Conservation (phyloP, 2,113 vertebrate species). For the Crotalus horridus region DNA sequence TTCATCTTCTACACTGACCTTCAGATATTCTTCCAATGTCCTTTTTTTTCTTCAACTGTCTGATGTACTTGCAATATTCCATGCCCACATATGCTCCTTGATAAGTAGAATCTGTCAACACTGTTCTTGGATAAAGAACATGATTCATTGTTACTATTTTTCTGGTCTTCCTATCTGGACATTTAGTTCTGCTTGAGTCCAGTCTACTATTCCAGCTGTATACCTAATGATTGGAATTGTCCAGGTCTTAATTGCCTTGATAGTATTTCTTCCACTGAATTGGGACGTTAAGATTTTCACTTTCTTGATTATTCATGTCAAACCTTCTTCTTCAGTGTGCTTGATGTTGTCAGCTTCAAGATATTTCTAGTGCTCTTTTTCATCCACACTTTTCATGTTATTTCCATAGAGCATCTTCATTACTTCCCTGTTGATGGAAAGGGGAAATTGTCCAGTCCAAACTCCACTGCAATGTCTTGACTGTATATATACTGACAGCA, state of each 20-base stretch:
- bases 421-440: not conserved
- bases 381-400: too few relatives aligned
- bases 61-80: not conserved
- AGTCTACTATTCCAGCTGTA: not conserved
- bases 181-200: not conserved
- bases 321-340: not conserved
- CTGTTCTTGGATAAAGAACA: not conserved
- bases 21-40: too few relatives aligned
- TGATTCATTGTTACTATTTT: not conserved
- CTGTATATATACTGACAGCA: not conserved
- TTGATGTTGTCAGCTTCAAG: too few relatives aligned
- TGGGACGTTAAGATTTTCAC: not conserved
- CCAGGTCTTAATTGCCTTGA: not conserved
- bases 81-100: not conserved
- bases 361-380: too few relatives aligned
- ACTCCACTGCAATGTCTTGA: not conserved
- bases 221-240: not conserved
- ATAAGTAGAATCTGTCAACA: not conserved
- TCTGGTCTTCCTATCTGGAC: not conserved
- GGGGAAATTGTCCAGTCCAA: not conserved
- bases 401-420: too few relatives aligned
- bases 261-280: not conserved
- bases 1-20: too few relatives aligned
- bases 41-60: too few relatives aligned
- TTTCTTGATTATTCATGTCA: not conserved